phyloP scores from a whole-genome alignment of 2,888 invertebrate species.

The Pammene aurita region DNA sequence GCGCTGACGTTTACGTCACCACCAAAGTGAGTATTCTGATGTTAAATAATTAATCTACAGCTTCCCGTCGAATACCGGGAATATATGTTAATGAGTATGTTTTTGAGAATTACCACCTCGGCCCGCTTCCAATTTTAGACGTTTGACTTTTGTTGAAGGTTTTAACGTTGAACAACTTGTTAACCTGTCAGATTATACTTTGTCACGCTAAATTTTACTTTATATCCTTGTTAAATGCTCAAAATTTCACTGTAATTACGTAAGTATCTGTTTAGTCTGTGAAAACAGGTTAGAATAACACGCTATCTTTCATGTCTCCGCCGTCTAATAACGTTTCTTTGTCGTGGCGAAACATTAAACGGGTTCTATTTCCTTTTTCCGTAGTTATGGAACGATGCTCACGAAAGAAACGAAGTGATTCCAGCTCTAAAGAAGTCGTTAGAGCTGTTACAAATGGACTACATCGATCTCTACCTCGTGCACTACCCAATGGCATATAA shows the following conservation, averaged over 20 bases:
- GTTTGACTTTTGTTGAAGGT: conserved; percentile 4
- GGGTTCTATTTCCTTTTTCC: conserved; percentile 48
- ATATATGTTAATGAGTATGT: conserved; percentile 9
- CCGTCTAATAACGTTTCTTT: conserved; percentile 38
- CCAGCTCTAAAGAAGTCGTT: conserved; percentile 86
- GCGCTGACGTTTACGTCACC: conserved; percentile 90
- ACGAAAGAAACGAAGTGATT: conserved; percentile 86
- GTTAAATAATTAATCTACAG: conserved; percentile 1
- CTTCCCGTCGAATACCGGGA: background rate
- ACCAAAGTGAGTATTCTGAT: conserved; percentile 85
- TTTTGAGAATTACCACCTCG: background rate
- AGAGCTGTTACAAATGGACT: conserved; percentile 85
- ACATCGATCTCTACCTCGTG: conserved; percentile 91
- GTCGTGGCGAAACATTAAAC: conserved; percentile 36
- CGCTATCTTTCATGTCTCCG: conserved; percentile 37
- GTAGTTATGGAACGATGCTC: conserved; percentile 79
- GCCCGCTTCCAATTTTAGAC: background rate
- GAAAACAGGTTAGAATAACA: conserved; percentile 31
- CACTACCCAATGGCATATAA: conserved; percentile 90
- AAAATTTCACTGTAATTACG: conserved; percentile 22
- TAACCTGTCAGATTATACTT: conserved; percentile 14
- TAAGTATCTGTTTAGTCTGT: conserved; percentile 19
- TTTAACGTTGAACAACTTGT: conserved; percentile 11
- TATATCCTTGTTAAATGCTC: conserved; percentile 20
- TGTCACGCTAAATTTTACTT: conserved; percentile 25